Evolutionary conservation across 2,888 invertebrate genomes (phyloP).

Genomic region (Lithophane leautieri): DNA sequence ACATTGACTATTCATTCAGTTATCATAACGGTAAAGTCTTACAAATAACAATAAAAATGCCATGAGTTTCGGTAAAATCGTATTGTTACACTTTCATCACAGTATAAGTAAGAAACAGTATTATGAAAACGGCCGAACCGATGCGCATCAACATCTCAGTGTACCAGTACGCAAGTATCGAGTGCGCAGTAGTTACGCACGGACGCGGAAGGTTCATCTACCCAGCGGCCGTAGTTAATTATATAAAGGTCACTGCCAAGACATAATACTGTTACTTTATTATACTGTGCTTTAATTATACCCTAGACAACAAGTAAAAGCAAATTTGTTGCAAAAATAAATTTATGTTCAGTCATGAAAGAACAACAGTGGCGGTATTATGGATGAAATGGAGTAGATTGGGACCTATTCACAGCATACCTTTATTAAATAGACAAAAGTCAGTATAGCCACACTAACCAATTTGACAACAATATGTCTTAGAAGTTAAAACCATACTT

Average conservation of each 20-base stretch:
- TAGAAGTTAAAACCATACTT: slow-evolving; percentile 56
- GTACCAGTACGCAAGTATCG: no score
- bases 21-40: background rate
- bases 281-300: background rate
- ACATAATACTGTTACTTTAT: no score
- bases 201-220: no score
- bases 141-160: no score
- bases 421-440: background rate
- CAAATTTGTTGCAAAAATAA: slow-evolving; percentile 2
- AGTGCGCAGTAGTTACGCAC: no score
- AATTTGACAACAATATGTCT: background rate
- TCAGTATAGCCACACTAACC: background rate
- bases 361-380: background rate
- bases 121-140: no score
- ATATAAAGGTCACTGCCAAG: no score
- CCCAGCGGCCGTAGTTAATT: no score
- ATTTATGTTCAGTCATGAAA: background rate
- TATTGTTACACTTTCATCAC: background rate
- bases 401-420: background rate
- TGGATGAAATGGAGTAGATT: background rate
- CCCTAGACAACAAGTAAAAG: slow-evolving; percentile 7
- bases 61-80: background rate
- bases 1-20: slow-evolving; percentile 21
- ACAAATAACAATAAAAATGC: slow-evolving; percentile 2
- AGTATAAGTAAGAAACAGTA: no score